phyloP scores from a whole-genome alignment of 2,888 invertebrate genomes.

The Euzetes globulus region DNA sequence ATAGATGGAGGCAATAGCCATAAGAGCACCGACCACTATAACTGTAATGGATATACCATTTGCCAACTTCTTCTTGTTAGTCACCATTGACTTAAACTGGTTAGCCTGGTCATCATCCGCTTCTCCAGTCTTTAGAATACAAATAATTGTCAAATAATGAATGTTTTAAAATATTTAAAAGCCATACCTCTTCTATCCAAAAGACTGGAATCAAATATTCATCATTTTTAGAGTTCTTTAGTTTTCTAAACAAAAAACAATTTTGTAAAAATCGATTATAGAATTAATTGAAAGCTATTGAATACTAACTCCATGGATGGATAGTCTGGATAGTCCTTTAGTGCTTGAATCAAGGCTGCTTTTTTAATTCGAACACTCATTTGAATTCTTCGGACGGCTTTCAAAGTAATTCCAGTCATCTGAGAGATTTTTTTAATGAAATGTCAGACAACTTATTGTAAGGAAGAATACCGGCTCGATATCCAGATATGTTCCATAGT shows the following conservation, averaged over 20 bases:
- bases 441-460: too few species aligned
- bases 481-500: slow-evolving; percentile 15
- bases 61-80: neutral
- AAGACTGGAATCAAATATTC: neutral
- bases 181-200: slow-evolving; percentile 2
- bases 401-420: slow-evolving; percentile 17
- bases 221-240: too few species aligned
- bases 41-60: neutral
- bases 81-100: neutral
- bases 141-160: too few species aligned
- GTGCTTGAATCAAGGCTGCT: too few species aligned
- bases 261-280: too few species aligned
- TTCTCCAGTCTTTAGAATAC: neutral
- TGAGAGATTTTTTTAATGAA: neutral
- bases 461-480: slow-evolving; percentile 16
- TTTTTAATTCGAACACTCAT: neutral
- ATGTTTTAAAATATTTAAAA: too few species aligned
- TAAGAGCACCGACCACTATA: neutral
- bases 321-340: too few species aligned
- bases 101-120: neutral
- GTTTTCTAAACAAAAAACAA: too few species aligned
- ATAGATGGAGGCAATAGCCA: neutral
- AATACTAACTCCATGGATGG: neutral
- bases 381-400: neutral
- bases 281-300: neutral